Percentiles rank a stretch among this genome's conserved stretches.
Conservation (phyloP, 2,797 vertebrate genomes). For the Sebastes matsubarae region DNA sequence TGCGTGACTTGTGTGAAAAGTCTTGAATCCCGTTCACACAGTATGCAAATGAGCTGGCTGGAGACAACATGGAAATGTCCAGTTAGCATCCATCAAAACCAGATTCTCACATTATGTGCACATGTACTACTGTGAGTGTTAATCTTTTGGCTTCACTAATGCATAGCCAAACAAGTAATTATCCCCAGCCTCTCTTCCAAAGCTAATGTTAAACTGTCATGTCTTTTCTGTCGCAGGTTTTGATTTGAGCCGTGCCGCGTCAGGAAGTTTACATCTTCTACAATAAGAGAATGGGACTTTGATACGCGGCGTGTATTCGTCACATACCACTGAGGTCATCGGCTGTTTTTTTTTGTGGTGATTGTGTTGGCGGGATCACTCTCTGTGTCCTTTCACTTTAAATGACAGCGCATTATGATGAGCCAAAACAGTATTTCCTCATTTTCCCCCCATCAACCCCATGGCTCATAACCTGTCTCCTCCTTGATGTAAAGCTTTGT, state of each 20-base stretch:
- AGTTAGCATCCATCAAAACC: conserved; percentile 1
- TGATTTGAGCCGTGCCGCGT: conserved; percentile 20
- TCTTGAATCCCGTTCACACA: conserved; percentile 3
- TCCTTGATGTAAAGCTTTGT: neutral
- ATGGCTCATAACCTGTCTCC: neutral
- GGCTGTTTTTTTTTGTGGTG: conserved; percentile 13
- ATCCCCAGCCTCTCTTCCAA: conserved; percentile 3
- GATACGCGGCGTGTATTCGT: conserved; percentile 16
- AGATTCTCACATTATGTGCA: conserved; percentile 3
- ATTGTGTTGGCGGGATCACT: conserved; percentile 24
- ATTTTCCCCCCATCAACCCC: conserved; percentile 3
- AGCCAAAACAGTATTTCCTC: conserved; percentile 15
- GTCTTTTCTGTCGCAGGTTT: conserved; percentile 15
- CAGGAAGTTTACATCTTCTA: neutral
- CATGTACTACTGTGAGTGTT: neutral
- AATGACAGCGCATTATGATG: conserved; percentile 11
- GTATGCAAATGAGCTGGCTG: conserved; percentile 48
- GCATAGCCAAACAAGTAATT: conserved; percentile 1
- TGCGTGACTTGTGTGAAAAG: conserved; percentile 20
- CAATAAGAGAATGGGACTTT: conserved; percentile 21
- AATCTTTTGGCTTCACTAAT: neutral
- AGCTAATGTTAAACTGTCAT: conserved; percentile 7
- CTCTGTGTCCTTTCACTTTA: conserved; percentile 17
- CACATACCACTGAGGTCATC: conserved; percentile 4
- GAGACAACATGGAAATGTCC: neutral